Percentiles rank a stretch among this genome's conserved stretches.
Evolutionary conservation across 2,797 vertebrate species (phyloP).

Genomic region (Lagodon rhomboides): DNA sequence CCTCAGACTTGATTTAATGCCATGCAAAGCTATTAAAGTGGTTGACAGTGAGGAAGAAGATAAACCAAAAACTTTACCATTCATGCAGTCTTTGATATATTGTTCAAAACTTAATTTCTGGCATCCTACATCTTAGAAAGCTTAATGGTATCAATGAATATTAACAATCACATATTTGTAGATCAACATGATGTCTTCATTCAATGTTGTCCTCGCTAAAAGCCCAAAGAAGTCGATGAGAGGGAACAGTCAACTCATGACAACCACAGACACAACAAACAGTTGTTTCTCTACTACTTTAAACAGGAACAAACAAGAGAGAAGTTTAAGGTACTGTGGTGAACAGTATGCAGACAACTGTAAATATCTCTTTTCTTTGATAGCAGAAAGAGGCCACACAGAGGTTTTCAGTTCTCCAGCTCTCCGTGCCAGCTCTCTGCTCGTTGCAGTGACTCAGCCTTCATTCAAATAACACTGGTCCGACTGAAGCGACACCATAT

Average conservation of each 20-base stretch:
- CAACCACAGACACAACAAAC: constrained; percentile 40
- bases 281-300: constrained; percentile 5
- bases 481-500: constrained; percentile 56
- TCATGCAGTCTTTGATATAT: neutral
- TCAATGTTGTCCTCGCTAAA: constrained; percentile 16
- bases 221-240: constrained; percentile 2
- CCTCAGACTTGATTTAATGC: neutral
- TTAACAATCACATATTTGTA: neutral
- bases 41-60: neutral
- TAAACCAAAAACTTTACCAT: neutral
- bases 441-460: constrained; percentile 62
- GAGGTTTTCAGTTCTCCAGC: neutral
- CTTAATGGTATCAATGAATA: neutral
- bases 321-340: constrained; percentile 15
- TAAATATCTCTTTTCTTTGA: constrained; percentile 34
- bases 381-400: constrained; percentile 16
- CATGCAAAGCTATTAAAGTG: constrained; percentile 4
- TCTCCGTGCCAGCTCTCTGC: constrained; percentile 20
- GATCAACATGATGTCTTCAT: constrained; percentile 8
- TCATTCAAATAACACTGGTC: constrained; percentile 37
- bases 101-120: neutral
- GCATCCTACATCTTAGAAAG: neutral
- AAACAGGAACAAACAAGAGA: constrained; percentile 56
- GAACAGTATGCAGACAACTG: neutral
- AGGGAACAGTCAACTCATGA: neutral